Evolutionary conservation across 2,113 vertebrate species (phyloP).

Genomic region (Poeciliopsis turrubarensis): DNA sequence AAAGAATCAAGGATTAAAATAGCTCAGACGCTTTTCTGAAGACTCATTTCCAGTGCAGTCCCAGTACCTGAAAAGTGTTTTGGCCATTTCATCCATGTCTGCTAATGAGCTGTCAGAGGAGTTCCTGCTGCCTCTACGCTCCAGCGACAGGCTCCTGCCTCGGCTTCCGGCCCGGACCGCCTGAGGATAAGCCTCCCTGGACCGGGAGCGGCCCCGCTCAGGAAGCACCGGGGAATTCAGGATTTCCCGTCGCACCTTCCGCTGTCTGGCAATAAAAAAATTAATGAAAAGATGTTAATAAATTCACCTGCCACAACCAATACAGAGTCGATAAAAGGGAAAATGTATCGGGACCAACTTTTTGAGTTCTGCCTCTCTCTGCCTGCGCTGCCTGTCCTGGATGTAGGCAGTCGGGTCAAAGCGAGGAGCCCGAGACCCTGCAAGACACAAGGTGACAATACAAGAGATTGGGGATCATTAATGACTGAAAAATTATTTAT

Average conservation of each 20-base stretch:
- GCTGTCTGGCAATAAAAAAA: constrained; percentile 74
- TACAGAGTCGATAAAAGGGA: not conserved
- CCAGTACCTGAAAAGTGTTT: constrained; percentile 79
- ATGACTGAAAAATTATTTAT: not conserved
- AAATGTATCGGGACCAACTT: constrained; percentile 75
- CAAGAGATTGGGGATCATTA: not conserved
- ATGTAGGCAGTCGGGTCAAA: constrained; percentile 93
- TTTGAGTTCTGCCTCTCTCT: constrained; percentile 83
- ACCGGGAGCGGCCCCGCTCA: constrained; percentile 74
- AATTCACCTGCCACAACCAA: not conserved
- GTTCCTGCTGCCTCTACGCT: constrained; percentile 84
- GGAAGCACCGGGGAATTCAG: constrained; percentile 70
- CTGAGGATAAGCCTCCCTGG: constrained; percentile 61
- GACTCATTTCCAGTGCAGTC: not conserved
- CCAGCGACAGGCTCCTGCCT: constrained; percentile 83
- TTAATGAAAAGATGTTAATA: constrained; percentile 1
- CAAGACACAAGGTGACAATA: not conserved
- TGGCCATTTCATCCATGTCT: constrained; percentile 83
- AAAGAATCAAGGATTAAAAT: constrained; percentile 21
- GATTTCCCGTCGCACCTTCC: constrained; percentile 78
- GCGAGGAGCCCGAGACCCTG: constrained; percentile 77
- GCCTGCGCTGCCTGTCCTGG: constrained; percentile 84
- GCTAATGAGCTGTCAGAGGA: constrained; percentile 86
- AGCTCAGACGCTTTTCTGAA: not conserved
- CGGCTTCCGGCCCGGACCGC: constrained; percentile 59